phyloP scores from a whole-genome alignment of 2,888 invertebrate species.

The Lithosia quadra region DNA sequence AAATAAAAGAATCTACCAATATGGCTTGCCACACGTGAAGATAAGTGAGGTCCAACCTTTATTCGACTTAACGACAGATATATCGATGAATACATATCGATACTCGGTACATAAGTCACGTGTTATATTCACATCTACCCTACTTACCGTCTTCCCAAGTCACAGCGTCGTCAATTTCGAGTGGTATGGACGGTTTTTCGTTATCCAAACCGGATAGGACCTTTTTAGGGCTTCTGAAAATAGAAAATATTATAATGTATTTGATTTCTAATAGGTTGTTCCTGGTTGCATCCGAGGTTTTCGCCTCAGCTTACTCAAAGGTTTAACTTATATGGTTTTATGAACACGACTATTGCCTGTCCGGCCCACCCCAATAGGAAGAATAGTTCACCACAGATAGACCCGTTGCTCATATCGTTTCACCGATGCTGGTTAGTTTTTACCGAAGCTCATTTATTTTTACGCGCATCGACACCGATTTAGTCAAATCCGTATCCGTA shows the following conservation, averaged over 20 bases:
- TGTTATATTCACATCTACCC: constrained; percentile 31
- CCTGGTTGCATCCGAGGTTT: too few species aligned
- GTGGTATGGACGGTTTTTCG: constrained; percentile 56
- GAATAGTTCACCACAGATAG: too few species aligned
- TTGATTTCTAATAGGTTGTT: not conserved
- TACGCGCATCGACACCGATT: too few species aligned
- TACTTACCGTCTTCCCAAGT: constrained; percentile 84
- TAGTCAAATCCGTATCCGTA: too few species aligned
- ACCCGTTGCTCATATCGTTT: too few species aligned
- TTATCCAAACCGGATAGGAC: constrained; percentile 68
- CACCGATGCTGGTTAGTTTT: too few species aligned
- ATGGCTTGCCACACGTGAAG: not conserved
- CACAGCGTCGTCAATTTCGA: constrained; percentile 69
- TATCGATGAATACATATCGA: constrained; percentile 19
- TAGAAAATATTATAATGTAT: not conserved
- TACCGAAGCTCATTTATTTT: too few species aligned
- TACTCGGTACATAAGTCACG: constrained; percentile 25
- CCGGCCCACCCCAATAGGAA: too few species aligned
- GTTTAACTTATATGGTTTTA: too few species aligned
- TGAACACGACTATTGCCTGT: too few species aligned
- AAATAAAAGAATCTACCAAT: not conserved
- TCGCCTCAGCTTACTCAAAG: too few species aligned
- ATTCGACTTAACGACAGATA: not conserved
- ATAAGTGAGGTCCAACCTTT: constrained; percentile 1
- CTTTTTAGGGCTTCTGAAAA: constrained; percentile 77